Base-by-base conservation (phyloP, 2,888 invertebrate species). In the Erpobdella octoculata region DNA sequence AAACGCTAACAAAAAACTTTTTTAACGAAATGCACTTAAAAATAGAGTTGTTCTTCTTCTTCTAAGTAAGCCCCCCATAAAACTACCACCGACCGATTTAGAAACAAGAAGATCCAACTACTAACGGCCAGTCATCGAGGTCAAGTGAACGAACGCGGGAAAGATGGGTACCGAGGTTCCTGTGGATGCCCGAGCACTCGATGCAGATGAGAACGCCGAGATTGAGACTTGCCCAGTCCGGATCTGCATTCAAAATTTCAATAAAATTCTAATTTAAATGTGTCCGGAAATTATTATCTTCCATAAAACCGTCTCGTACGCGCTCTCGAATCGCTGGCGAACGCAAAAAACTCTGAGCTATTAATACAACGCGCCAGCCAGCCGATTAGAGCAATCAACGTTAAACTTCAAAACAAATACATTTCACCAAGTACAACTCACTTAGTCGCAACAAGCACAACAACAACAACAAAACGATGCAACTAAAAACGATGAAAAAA, bases 181-280 rank as follows among this genome's bases (percentile, higher is more conserved):
- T 86, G 84, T 97, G 96, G 77, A 96, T 89, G 46, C 96, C 96
- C 2, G 93, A 94, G 83, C 96, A 97, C 84, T 95, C 95, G 79
- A 97, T 97, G 85, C 97, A 97, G 85, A 97, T 91, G 76, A 96
- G 84, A 69, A 93, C 89, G 73, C 96, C 96, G 70, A 96, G 86
- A 85, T 97, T 97, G 75, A 97, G 86, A 84, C 94, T 95, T 62
- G 96, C 94, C 98, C 97, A 98, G 84, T 93, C 93, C 0, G 97
- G 97, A 87, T 92, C 94, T 85, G 77, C n/a, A n/a, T n/a, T n/a
- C n/a, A n/a, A n/a, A n/a, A n/a, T n/a, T n/a, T n/a, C n/a, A n/a
- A n/a, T n/a, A n/a, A n/a, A n/a, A n/a, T n/a, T n/a, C n/a, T n/a
- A n/a, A n/a, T n/a, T n/a, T n/a, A n/a, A n/a, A n/a, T n/a, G n/a